Evolutionary conservation across 2,113 vertebrate species (phyloP).

Genomic region (Anser cygnoides): DNA sequence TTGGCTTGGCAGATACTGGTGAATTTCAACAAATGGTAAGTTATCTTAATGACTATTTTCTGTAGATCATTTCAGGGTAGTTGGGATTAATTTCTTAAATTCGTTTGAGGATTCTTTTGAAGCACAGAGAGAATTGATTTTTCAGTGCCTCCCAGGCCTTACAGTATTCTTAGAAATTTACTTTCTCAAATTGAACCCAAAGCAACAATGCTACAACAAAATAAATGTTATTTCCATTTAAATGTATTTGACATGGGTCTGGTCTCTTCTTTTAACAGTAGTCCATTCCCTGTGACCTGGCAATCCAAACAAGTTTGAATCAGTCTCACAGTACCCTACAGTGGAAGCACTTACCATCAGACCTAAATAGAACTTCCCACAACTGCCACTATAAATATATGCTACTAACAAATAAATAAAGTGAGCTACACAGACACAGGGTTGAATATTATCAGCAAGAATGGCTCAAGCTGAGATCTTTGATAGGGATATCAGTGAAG

Average conservation of each 20-base stretch:
- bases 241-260: neutral
- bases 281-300: neutral
- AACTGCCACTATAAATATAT: neutral
- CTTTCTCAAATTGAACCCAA: slow-evolving; percentile 10
- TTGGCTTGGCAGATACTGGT: slow-evolving; percentile 30
- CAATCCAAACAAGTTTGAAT: slow-evolving; percentile 27
- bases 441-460: neutral
- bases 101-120: slow-evolving; percentile 42
- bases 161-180: slow-evolving; percentile 11
- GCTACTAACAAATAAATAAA: neutral
- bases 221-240: slow-evolving; percentile 36
- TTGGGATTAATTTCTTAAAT: slow-evolving; percentile 27
- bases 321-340: neutral
- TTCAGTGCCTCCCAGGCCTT: slow-evolving; percentile 6
- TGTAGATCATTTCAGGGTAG: slow-evolving; percentile 20
- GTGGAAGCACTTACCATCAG: neutral
- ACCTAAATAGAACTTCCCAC: neutral
- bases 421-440: neutral
- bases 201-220: slow-evolving; percentile 12
- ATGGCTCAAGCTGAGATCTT: neutral
- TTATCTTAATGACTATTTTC: slow-evolving; percentile 29
- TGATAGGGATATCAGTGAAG: neutral
- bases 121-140: slow-evolving; percentile 38
- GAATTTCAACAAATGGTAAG: slow-evolving; percentile 33
- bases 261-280: neutral